phyloP scores from a whole-genome alignment of 2,797 vertebrate genomes.

The Sus cebifrons region DNA sequence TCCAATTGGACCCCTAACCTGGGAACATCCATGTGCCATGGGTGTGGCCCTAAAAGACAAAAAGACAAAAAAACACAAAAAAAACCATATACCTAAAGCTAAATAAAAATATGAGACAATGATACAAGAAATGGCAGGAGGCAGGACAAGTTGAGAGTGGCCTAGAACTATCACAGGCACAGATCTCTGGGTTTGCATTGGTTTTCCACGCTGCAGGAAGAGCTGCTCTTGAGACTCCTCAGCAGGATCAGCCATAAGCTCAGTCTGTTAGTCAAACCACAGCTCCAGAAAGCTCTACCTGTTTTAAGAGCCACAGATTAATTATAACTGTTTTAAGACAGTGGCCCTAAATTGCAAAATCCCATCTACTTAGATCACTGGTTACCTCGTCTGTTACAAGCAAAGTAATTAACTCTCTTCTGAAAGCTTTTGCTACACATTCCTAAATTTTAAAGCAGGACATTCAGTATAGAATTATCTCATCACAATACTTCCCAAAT shows the following conservation, averaged over 20 bases:
- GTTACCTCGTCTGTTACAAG: not conserved
- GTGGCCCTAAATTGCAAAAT: not conserved
- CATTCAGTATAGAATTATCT: not conserved
- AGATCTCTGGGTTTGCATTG: not conserved
- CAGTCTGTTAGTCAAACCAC: not conserved
- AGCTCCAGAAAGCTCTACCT: not conserved
- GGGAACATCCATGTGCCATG: too few species aligned
- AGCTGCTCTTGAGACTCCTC: not conserved
- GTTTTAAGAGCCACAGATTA: not conserved
- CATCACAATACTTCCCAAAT: not conserved
- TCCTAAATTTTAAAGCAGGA: slow-evolving; percentile 59
- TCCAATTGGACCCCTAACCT: too few species aligned
- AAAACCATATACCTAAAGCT: not conserved
- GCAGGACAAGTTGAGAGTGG: not conserved
- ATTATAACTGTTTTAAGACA: slow-evolving; percentile 24
- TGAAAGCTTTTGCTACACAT: slow-evolving; percentile 24
- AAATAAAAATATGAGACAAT: not conserved
- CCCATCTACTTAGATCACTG: not conserved
- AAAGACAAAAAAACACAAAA: too few species aligned
- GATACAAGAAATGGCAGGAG: not conserved
- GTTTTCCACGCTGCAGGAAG: not conserved
- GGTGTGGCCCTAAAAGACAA: too few species aligned
- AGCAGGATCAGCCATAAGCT: not conserved
- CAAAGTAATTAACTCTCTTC: not conserved
- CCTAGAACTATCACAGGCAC: not conserved